Base-by-base conservation (phyloP, 2,888 invertebrate genomes). In the Parasteatoda lunata region DNA sequence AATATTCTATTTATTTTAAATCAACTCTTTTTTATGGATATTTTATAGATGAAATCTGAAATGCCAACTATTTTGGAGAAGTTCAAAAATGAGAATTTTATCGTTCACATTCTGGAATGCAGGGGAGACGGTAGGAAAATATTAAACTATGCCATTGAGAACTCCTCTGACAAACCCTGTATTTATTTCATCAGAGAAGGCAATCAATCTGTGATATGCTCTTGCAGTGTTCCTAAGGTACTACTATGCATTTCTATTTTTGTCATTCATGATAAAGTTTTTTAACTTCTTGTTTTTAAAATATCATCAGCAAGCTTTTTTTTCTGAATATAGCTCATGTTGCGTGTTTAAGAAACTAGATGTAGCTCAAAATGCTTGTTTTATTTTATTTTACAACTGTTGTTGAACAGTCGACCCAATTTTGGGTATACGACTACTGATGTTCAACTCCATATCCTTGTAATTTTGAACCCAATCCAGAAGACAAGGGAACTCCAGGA, bases 181-280 rank as follows among this genome's bases (percentile, higher is more conserved):
- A 54, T 88, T 11, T 80, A 83, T 77, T 88, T 88, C 80, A 76
- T 52, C 5, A 66, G 70, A 65, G 87, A 87, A 70, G 82, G 87
- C 8, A 70, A 79, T 65, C 78, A 75, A n/a, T 52, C 82, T 52
- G 4, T 83, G 15, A 78, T 87, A 13, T 87, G 87, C 52, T 83
- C 82, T 2, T 83, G 87, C 64, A 47, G 13, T 59, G 78, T 87
- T n/a, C 87, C 87, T 30, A 54, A 82, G 83, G 87, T 87, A 75
- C 75, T 68, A 30, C 4, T 15, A 73, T 51, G 13, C 68, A 9
- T 66, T 5, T 59, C 6, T 65, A 64, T 64, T 3, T 59, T 2
- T 6, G 45, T 30, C 47, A 7, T 30, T 64, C 13, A 13, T 64
- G 4, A 3, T 64, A 64, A 64, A 13, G 15, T 1, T 15, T 70